Evolutionary conservation across 2,888 invertebrate genomes (phyloP), one percentile per base, ranked within the genome.

Genomic region (Callosobruchus maculatus): DNA sequence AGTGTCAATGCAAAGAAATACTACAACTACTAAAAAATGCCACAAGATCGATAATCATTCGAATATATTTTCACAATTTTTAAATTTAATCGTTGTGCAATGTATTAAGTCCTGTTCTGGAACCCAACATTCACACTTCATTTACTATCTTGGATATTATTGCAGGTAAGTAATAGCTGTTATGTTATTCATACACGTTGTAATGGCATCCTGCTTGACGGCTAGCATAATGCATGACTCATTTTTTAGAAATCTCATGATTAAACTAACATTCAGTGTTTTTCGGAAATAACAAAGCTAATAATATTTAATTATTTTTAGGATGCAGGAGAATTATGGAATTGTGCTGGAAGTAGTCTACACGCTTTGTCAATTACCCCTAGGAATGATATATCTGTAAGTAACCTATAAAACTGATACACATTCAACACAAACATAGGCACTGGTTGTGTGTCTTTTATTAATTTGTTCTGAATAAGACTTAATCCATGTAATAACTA

Each of bases 301-400:
- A 20, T 0, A 26, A n/a, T 0, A 66, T 22, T 68, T 68, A 5
- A 73, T 72, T 49, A 67, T 31, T 74, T 70, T 67, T 73, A 90
- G 90, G 90, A 90, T 82, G 82, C 84, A 72, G 85, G 85, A 26
- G 87, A 87, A 77, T 84, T 86, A 74, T 90, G 90, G 90, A 89
- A 86, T 81, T 88, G 88, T 82, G 87, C 86, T 73, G 82, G 81
- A 66, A 89, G 88, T 82, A 88, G 86, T 77, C 84, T 90, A 73
- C 89, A 89, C 81, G 89, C 89, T 20, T 83, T 90, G 67, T 89
- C 90, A 66, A 84, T 90, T 75, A 89, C 89, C 66, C 89, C 89
- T 22, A 83, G 89, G 73, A 86, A 87, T 69, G 90, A 90, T 81
- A 86, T 86, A 77, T 85, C 86, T 73, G 87, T 87, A 83, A 86